Conservation (phyloP, 2,113 vertebrate species). For the Sakesphorus luctuosus region DNA sequence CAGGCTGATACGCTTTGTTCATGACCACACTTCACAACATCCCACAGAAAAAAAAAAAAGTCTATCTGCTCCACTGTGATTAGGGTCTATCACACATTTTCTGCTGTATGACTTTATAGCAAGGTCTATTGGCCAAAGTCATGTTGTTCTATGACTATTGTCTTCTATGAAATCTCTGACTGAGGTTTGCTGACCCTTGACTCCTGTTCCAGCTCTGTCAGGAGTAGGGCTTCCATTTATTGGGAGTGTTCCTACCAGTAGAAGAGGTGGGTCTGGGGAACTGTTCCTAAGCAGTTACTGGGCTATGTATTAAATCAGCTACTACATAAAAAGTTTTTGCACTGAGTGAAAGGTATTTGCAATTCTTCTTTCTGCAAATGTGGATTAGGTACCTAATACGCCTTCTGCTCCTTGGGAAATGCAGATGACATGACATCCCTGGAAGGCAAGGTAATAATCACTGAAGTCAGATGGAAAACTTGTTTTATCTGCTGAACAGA, state of each 20-base stretch:
- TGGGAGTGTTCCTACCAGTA: not conserved
- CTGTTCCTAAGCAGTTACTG: not conserved
- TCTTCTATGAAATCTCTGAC: not conserved
- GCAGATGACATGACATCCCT: not conserved
- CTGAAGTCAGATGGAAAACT: not conserved
- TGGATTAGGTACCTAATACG: not conserved
- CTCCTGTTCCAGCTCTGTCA: not conserved
- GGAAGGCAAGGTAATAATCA: not conserved
- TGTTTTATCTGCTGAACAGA: not conserved
- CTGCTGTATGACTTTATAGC: not conserved
- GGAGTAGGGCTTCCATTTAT: not conserved
- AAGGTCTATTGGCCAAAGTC: not conserved
- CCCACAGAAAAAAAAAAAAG: not conserved
- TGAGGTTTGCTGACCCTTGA: not conserved
- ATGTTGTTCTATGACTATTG: not conserved
- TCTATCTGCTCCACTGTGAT: not conserved
- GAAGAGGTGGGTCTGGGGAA: not conserved
- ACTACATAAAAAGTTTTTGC: not conserved
- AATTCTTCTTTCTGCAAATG: not conserved
- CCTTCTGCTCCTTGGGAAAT: not conserved
- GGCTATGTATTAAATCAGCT: not conserved
- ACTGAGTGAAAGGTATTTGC: not conserved
- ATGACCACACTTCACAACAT: not conserved
- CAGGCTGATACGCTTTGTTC: not conserved
- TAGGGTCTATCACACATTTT: not conserved